A percentile compares a stretch with the other conserved stretches of the same genome.
These are phyloP conservation scores for Nasua narica DNA, from an alignment of 2,797 vertebrate species.

Conservation along the genomic window DNA sequence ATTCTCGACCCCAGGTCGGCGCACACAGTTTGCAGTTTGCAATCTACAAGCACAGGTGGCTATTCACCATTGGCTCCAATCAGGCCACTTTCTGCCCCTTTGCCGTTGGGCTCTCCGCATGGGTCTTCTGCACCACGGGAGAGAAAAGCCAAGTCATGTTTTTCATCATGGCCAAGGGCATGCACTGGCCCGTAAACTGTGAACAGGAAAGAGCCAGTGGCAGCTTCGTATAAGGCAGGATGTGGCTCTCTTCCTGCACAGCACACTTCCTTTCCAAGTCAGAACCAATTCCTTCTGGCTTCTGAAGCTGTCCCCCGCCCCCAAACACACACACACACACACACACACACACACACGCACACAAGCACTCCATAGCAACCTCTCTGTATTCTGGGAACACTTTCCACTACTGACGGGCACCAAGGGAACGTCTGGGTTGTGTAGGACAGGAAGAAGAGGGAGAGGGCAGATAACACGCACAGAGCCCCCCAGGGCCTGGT, in stretches of 20 bases:
- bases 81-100: neutral
- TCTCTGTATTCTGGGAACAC: neutral
- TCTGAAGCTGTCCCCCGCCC: slow-evolving; percentile 49
- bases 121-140: neutral
- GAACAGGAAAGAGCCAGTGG: neutral
- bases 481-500: neutral
- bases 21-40: neutral
- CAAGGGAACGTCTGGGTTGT: neutral
- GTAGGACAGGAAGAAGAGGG: neutral
- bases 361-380: accelerated
- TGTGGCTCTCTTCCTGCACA: neutral
- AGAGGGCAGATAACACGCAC: neutral
- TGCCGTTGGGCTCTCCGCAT: neutral
- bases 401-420: neutral
- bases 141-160: neutral
- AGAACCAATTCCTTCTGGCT: neutral
- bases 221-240: neutral
- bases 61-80: neutral
- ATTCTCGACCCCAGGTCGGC: neutral
- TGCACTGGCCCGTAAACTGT: neutral
- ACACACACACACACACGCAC: no score
- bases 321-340: neutral
- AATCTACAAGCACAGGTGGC: neutral
- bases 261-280: neutral
- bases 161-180: neutral